These are phyloP conservation scores for Echinarachnius parma DNA, from an alignment of 53 echinoderm and acorn worm species.

Conservation along the genomic window DNA sequence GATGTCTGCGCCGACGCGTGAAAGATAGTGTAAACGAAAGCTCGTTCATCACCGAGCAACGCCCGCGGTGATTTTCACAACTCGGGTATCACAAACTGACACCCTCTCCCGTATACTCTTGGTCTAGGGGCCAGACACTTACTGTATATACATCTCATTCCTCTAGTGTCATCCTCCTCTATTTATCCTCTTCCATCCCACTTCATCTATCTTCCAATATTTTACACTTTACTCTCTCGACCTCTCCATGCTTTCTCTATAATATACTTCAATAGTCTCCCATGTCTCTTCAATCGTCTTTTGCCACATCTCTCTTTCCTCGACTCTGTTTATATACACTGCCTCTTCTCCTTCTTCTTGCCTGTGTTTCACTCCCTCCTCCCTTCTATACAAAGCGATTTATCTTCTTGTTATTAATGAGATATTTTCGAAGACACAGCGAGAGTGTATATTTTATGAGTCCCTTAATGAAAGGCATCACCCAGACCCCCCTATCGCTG, in stretches of 20 bases:
- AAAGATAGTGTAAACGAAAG: constrained; percentile 26
- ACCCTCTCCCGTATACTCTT: background rate
- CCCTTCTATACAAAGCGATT: background rate
- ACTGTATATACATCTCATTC: background rate
- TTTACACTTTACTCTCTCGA: background rate
- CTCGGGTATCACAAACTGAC: constrained; percentile 11
- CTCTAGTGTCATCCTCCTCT: background rate
- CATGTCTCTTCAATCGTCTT: too few relatives aligned
- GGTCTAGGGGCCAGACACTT: constrained; percentile 7
- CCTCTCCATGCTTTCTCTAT: too few relatives aligned
- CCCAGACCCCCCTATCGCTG: constrained; percentile 11
- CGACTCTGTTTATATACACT: background rate
- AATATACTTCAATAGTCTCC: too few relatives aligned
- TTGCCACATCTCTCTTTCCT: background rate
- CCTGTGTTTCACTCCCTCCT: background rate
- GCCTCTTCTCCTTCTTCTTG: background rate
- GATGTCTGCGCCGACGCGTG: too few relatives aligned
- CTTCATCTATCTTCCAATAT: background rate
- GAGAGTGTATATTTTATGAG: constrained; percentile 42
- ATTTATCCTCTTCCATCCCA: background rate
- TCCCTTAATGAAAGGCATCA: constrained; percentile 23
- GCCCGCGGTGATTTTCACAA: constrained; percentile 52
- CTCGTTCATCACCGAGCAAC: constrained; percentile 35
- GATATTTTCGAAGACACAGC: constrained; percentile 34
- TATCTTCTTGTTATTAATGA: constrained; percentile 29